Evolutionary conservation across 2,888 invertebrate genomes (phyloP), one percentile per base, ranked within the genome.

Genomic region (Rhingia rostrata): DNA sequence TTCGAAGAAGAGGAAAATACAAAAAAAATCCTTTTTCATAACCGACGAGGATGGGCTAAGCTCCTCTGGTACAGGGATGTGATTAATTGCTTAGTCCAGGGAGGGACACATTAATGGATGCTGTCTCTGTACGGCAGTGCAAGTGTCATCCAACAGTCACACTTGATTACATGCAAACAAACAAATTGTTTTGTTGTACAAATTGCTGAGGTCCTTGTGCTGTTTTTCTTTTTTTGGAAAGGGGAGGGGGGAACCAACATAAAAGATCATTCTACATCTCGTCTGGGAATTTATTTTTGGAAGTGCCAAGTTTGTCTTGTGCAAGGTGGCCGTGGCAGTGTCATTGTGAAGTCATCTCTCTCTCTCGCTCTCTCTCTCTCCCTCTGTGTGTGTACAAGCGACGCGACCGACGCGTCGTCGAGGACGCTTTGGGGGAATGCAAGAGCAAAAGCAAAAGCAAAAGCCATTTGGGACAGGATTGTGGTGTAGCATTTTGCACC

Each of bases 131-230:
- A 39, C 41, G 6, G 12, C 22, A 72, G 72, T 67, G 39, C 64
- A 69, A 78, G 61, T 83, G 83, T 83, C 83, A 70, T 72, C 80
- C 84, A 75, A 60, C 61, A 70, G 64, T 84, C 74, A 80, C 66
- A 80, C 70, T 84, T 84, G 84, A 80, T 84, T 84, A 70, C 75
- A 74, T 70, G 66, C 70, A 70, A 79, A 56, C 64, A 84, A 84
- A 84, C 82, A 83, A 83, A 83, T 82, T 77, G 77, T 82, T 82
- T 82, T 64, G 61, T 63, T 41, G 41, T 9, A 53, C 54, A 81
- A 75, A 70, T 77, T 77, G 77, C 63, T 51, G 22, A 22, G 61
- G 78, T 47, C 53, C 70, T 49, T 39, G 9, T 47, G 35, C 41
- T 14, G 30, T 22, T 22, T 22, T 22, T 22, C n/a, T n/a, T n/a